Base-by-base conservation (phyloP, 2,888 invertebrate species). In the Eilema sororculum region DNA sequence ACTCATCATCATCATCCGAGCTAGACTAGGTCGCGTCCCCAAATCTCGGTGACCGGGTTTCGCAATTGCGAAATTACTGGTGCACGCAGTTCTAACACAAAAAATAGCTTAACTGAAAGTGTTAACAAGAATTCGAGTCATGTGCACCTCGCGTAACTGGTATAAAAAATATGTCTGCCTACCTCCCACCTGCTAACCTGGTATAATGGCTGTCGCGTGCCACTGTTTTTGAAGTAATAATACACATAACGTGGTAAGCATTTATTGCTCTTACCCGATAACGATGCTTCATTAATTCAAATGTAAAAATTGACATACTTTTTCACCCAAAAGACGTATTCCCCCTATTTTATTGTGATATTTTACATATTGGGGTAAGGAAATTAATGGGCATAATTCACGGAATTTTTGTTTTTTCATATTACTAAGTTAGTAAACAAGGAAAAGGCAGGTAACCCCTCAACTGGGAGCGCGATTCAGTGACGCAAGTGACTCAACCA, bases 361-460 rank as follows among this genome's bases (percentile, higher is more conserved):
- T 67, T 28, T 24, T 60, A 57, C 72, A 59, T 69, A 66, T 30
- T 60, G 28, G 60, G 60, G 30, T 60, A 30, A n/a, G 69, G n/a
- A 65, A 67, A 67, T 71, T 78, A 71, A 78, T 79, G 71, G 58
- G 52, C 65, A 68, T 63, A 56, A 37, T 66, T 22, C 79, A 79
- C 71, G 78, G 37, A 73, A 77, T 13, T 20, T 52, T 20, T n/a
- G 52, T n/a, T 52, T 52, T 46, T n/a, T 52, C 20, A 52, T 52
- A n/a, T 20, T 52, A n/a, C 52, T 52, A 28, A n/a, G 20, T 20
- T 20, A 60, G 28, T 16, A 12, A n/a, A 60, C 30, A 30, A 60
- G n/a, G 6, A 60, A 0, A 25, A 20, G 28, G n/a, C n/a, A 20
- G 13, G 28, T 9, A 20, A 59, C 6, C 46, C 20, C 6, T 46